Percentiles rank a stretch among this genome's conserved stretches.
These are phyloP conservation scores for Orientallactaga sibirica DNA, from an alignment of 2,797 vertebrate genomes.

Conservation along the genomic window DNA sequence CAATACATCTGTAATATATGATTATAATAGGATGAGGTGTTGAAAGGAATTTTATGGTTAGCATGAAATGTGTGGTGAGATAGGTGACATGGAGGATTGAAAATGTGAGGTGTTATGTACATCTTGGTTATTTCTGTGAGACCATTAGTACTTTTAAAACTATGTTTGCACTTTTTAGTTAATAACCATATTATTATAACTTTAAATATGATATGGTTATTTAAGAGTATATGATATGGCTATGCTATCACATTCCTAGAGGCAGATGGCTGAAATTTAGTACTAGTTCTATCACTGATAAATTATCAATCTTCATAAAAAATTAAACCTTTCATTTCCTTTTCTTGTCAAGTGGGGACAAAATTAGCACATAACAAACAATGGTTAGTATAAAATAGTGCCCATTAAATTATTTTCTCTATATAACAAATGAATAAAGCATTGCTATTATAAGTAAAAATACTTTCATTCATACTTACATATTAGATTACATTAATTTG, in stretches of 20 bases:
- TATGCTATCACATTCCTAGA: background rate
- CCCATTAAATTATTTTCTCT: background rate
- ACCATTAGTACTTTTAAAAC: background rate
- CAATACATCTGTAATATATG: background rate
- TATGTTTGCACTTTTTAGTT: background rate
- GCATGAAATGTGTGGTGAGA: background rate
- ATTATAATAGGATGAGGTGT: background rate
- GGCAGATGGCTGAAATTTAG: background rate
- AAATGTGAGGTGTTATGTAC: background rate
- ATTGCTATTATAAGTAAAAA: constrained; percentile 1
- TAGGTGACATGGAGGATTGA: background rate
- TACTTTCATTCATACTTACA: background rate
- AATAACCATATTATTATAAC: background rate
- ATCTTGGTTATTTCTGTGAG: background rate
- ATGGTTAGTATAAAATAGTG: background rate
- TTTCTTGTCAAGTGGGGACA: background rate
- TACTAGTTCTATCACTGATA: background rate
- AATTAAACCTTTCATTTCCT: background rate
- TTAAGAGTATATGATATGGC: too few species aligned
- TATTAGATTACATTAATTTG: background rate
- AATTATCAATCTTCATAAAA: background rate
- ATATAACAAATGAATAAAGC: background rate
- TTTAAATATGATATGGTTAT: background rate
- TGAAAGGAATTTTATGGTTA: background rate
- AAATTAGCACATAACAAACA: background rate